A percentile compares a stretch with the other conserved stretches of the same genome.
Conservation (phyloP, 2,888 invertebrate genomes). For the Junonia oenone region DNA sequence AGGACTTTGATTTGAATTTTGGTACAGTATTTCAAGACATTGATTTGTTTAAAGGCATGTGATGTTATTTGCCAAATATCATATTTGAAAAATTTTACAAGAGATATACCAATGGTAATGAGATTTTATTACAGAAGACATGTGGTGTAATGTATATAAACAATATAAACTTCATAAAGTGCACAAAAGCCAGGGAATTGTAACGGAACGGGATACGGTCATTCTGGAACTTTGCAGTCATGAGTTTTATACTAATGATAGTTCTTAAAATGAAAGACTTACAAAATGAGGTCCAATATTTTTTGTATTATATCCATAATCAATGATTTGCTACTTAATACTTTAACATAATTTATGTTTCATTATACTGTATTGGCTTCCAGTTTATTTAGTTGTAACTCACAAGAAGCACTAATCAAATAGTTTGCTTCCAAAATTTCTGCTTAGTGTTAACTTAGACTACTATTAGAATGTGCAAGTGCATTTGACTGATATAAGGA, state of each 20-base stretch:
- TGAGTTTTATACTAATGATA: constrained; percentile 32
- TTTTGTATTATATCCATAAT: constrained; percentile 44
- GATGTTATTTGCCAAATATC: constrained; percentile 27
- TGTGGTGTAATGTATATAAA: constrained; percentile 8
- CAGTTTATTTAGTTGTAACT: constrained; percentile 49
- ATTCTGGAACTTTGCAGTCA: constrained; percentile 27
- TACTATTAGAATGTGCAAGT: constrained; percentile 58
- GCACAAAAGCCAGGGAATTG: constrained; percentile 25
- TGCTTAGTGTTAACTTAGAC: constrained; percentile 56
- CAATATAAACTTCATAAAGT: constrained; percentile 14
- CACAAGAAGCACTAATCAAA: constrained; percentile 59
- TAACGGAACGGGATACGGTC: constrained; percentile 22
- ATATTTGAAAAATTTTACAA: constrained; percentile 10
- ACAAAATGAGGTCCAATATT: constrained; percentile 67
- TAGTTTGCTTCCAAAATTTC: constrained; percentile 70
- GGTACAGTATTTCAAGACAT: constrained; percentile 27
- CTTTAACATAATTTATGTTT: constrained; percentile 32
- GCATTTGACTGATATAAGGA: constrained; percentile 68
- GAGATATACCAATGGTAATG: constrained; percentile 7
- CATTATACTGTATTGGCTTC: constrained; percentile 54
- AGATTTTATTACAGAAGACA: constrained; percentile 6
- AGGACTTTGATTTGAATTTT: constrained; percentile 36
- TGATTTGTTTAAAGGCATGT: constrained; percentile 21
- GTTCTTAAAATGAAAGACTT: constrained; percentile 59
- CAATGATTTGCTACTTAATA: constrained; percentile 33